Percentiles rank a stretch among this genome's conserved stretches.
phyloP scores from a whole-genome alignment of 2,888 invertebrate species.

The Acanthosepion lycidas region DNA sequence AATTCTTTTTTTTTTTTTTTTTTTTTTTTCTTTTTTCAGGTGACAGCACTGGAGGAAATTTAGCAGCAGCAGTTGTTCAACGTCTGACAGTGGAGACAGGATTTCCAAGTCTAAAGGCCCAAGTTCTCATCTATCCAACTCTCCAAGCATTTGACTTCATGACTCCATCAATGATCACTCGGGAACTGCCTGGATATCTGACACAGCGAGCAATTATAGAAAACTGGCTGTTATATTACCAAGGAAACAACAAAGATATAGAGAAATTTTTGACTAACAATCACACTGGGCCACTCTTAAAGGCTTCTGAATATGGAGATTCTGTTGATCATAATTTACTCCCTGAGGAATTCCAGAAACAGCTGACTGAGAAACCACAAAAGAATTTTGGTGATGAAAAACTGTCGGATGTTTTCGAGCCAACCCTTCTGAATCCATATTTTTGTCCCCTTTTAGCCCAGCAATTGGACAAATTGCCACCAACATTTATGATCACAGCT shows the following conservation, averaged over 20 bases:
- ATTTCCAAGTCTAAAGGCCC: constrained; percentile 56
- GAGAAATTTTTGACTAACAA: constrained; percentile 58
- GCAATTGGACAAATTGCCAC: constrained; percentile 65
- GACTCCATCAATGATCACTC: constrained; percentile 59
- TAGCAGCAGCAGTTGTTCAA: constrained; percentile 61
- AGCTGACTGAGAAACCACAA: background rate
- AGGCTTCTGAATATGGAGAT: constrained; percentile 57
- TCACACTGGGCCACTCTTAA: constrained; percentile 60
- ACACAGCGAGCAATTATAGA: constrained; percentile 52
- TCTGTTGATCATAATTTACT: background rate
- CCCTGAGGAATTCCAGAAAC: constrained; percentile 35
- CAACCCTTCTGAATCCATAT: constrained; percentile 60
- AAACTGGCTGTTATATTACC: constrained; percentile 56
- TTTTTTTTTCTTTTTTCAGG: constrained; percentile 44
- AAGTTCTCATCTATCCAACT: constrained; percentile 70
- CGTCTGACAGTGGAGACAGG: constrained; percentile 57
- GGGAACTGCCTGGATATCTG: constrained; percentile 57
- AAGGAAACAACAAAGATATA: constrained; percentile 54
- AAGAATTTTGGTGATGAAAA: constrained; percentile 57
- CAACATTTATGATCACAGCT: constrained; percentile 71
- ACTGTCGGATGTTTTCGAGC: constrained; percentile 56
- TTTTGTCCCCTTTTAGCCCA: constrained; percentile 73
- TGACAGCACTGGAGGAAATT: constrained; percentile 64
- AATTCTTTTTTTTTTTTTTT: background rate
- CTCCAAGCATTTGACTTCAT: constrained; percentile 71